Base-by-base conservation (phyloP, 1,140 invertebrate species). In the Zaprionus ornatus region DNA sequence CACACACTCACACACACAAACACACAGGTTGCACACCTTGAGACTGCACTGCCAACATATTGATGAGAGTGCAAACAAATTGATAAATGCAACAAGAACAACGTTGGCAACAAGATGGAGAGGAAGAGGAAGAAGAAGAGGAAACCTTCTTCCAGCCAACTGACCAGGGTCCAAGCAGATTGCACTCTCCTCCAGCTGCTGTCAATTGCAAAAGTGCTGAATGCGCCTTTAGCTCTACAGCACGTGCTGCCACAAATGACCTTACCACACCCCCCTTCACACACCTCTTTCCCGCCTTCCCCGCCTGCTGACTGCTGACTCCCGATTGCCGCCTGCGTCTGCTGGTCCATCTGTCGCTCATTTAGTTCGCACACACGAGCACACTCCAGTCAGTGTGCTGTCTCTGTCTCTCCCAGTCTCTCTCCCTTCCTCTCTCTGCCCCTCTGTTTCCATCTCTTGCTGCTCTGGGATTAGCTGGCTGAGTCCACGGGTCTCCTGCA, bases 31-130 rank as follows among this genome's bases (percentile, higher is more conserved):
- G 35, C 7, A 45, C 40, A 45, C 40, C 40, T 45, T 37, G 35
- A 37, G 40, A 45, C n/a, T 17, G n/a, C 40, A 6, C 48, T 65
- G 40, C 66, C 62, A 72, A 74, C 70, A 76, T 82, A 70, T 79
- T 79, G 82, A 82, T 82, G 69, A 82, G 80, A 77, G 83, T 77
- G 83, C 77, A 86, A 87, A 87, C 84, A 86, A 86, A 87, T 86
- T 87, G 79, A 79, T 81, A 80, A 79, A 77, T 86, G 77, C 83
- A 87, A 80, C 64, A 77, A 66, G 27, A 75, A 60, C 50, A 74
- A 67, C 61, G 60, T 25, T 13, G 13, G 5, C 13, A 4, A 5
- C 35, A 5, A 45, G n/a, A 2, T 9, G 4, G 5, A 29, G 2
- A 17, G 45, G 21, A 29, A 29, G 2, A 17, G 45, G 21, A 29